Percentiles rank a stretch among this genome's conserved stretches.
phyloP scores from a whole-genome alignment of 2,888 invertebrate genomes.

The Seira ritae region DNA sequence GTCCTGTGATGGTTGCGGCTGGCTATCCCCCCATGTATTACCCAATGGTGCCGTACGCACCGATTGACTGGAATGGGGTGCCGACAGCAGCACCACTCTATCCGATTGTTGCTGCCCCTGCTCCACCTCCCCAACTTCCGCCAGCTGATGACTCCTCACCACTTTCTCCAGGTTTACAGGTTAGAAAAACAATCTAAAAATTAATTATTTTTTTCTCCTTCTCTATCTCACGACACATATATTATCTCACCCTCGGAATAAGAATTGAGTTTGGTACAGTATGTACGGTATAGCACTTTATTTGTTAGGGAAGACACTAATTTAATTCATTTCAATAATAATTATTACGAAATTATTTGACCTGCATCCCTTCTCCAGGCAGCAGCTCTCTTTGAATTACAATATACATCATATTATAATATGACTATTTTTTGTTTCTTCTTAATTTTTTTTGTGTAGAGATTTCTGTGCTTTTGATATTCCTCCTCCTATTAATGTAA shows the following conservation, averaged over 20 bases:
- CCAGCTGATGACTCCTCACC: constrained; percentile 52
- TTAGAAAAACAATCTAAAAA: constrained; percentile 19
- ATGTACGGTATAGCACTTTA: too few relatives aligned
- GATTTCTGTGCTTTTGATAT: constrained; percentile 19
- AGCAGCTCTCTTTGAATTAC: constrained; percentile 44
- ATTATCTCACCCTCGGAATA: not conserved
- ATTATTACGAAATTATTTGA: constrained; percentile 5
- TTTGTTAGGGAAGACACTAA: not conserved
- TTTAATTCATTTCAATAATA: not conserved
- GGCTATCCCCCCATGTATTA: constrained; percentile 72
- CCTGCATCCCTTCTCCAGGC: constrained; percentile 59
- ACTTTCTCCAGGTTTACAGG: constrained; percentile 64
- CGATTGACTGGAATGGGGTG: constrained; percentile 72
- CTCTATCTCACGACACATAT: constrained; percentile 16
- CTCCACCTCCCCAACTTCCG: constrained; percentile 45
- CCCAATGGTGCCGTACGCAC: constrained; percentile 69
- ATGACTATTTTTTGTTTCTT: too few relatives aligned
- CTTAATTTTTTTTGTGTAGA: not conserved
- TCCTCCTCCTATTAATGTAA: constrained; percentile 18
- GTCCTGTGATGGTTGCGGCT: constrained; percentile 71
- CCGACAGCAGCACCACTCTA: constrained; percentile 69
- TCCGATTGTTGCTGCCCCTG: constrained; percentile 42
- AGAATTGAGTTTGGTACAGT: not conserved
- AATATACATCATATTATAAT: not conserved
- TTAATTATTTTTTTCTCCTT: constrained; percentile 8